Conservation (phyloP, 2,888 invertebrate genomes). For the Nymphalis polychloros region DNA sequence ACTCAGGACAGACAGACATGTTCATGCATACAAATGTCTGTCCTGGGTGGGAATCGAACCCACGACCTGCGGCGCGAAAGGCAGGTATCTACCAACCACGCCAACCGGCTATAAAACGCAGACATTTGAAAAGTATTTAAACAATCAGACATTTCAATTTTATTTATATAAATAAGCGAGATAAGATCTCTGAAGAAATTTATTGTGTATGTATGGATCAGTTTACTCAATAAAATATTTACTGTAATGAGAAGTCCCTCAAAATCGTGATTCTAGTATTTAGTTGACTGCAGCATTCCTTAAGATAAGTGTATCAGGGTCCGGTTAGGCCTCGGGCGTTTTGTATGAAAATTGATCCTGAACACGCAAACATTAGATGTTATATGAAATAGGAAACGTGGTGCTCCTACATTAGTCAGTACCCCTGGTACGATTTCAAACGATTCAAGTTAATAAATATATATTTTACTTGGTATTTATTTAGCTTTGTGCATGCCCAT, state of each 20-base stretch:
- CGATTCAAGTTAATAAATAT: too few relatives aligned
- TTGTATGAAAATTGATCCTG: conserved; percentile 34
- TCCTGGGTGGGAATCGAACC: too few relatives aligned
- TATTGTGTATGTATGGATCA: not conserved
- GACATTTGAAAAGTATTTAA: not conserved
- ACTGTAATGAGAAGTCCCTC: conserved; percentile 1
- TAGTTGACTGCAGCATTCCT: conserved; percentile 25
- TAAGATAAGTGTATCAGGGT: conserved; percentile 24
- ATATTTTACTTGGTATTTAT: too few relatives aligned
- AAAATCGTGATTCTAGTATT: conserved; percentile 15
- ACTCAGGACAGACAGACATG: too few relatives aligned
- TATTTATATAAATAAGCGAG: not conserved
- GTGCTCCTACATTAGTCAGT: not conserved
- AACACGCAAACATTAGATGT: conserved; percentile 36
- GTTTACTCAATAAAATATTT: not conserved
- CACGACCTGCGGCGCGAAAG: too few relatives aligned
- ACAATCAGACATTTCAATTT: not conserved
- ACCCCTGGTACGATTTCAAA: too few relatives aligned
- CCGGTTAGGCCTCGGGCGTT: conserved; percentile 23
- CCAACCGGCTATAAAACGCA: too few relatives aligned
- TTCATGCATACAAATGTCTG: too few relatives aligned
- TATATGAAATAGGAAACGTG: conserved; percentile 9
- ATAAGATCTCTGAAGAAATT: too few relatives aligned
- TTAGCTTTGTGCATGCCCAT: too few relatives aligned
- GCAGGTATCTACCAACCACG: too few relatives aligned